phyloP scores from a whole-genome alignment of 2,888 invertebrate genomes.

The Saturnia pavonia region DNA sequence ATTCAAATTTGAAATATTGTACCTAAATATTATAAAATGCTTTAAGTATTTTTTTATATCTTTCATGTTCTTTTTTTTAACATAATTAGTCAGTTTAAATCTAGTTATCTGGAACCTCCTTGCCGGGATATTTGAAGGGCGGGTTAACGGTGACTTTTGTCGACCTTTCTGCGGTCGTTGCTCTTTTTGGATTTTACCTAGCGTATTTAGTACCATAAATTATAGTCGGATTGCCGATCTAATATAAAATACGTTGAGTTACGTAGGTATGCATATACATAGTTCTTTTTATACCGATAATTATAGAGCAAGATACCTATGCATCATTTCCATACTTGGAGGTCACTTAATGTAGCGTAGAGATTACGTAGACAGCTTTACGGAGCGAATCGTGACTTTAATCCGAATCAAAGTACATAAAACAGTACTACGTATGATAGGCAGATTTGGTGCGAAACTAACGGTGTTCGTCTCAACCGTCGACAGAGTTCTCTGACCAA shows the following conservation, averaged over 20 bases:
- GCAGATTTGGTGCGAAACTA: conserved; percentile 78
- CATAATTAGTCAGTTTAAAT: no score
- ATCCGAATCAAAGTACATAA: conserved; percentile 70
- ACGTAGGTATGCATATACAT: not conserved
- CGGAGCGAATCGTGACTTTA: conserved; percentile 73
- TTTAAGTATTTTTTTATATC: no score
- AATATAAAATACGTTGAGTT: no score
- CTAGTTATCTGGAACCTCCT: no score
- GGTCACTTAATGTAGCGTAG: conserved; percentile 48
- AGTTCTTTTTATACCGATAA: not conserved
- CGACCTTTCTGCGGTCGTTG: no score
- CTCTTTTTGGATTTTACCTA: no score
- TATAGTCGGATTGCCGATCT: no score
- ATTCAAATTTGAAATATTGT: not conserved
- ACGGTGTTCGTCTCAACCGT: conserved; percentile 56
- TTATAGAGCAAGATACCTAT: not conserved
- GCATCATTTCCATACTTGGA: not conserved
- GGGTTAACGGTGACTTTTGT: no score
- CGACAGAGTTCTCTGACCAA: conserved; percentile 46
- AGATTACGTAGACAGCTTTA: conserved; percentile 69
- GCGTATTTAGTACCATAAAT: no score
- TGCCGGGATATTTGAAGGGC: no score
- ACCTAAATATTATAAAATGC: no score
- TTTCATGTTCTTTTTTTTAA: no score
- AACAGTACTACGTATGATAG: conserved; percentile 70